Base-by-base conservation (phyloP, 2,113 vertebrate species). In the Balaenoptera acutorostrata region DNA sequence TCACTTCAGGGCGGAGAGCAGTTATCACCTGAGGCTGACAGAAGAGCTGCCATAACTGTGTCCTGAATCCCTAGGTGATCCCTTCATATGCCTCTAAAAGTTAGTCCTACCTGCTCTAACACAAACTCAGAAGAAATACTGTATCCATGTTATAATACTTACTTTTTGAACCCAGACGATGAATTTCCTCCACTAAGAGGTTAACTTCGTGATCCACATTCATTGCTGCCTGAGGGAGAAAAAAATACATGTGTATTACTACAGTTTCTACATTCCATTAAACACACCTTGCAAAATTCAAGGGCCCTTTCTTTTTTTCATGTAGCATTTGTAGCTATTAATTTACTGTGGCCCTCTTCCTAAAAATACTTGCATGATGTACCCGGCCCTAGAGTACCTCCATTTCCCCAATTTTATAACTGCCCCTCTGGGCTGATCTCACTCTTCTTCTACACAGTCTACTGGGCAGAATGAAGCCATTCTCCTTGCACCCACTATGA, bases 121-220 rank as follows among this genome's bases (percentile, higher is more conserved):
- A 17, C 29, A 68, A 78, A 78, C 57, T 52, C 46, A 66, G 5
- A 69, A 61, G 17, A 94, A 93, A 93, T 36, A 84, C 23, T 21
- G 31, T 8, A 39, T 13, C 17, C 78, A 3, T 44, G 36, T 29
- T 89, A n/a, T 23, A 88, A 36, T 84, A 98, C 99, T 99, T 98
- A 99, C 99, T 99, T 99, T 97, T 99, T 93, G 98, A 99, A 96
- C 99, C 99, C 94, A 99, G 98, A 3, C 99, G 99, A 25, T 98
- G 99, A 95, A 99, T 99, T 98, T 99, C 99, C 98, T 99, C 98
- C 97, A 99, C 98, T 93, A 99, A 98, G 97, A 99, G 97, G 9
- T 20, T 95, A n/a, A 99, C 96, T 98, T 99, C 99, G 93, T 99
- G 99, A 21, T 99, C 97, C 97, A 99, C 99, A 31, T 99, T 99